A percentile compares a stretch with the other conserved stretches of the same genome.
Conservation (phyloP, 2,797 vertebrate species). For the Phrynocephalus vlangalii region DNA sequence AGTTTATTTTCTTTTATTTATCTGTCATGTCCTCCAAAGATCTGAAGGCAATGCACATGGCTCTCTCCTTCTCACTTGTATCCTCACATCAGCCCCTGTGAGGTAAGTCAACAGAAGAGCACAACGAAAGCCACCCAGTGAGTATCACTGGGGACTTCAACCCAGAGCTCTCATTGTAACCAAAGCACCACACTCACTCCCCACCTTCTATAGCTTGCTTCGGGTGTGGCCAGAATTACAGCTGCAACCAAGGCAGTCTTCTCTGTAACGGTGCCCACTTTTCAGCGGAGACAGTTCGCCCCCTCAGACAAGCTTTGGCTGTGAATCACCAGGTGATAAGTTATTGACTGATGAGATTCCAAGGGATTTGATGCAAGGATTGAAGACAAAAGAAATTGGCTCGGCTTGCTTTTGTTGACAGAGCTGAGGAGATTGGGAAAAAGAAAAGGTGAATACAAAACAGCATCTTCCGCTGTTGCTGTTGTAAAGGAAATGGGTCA, state of each 20-base stretch:
- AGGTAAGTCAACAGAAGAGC: no score
- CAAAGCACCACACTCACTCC: neutral
- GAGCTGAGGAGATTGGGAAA: slow-evolving; percentile 13
- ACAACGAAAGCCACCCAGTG: no score
- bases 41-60: no score
- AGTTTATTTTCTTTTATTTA: neutral
- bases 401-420: slow-evolving; percentile 5
- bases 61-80: no score
- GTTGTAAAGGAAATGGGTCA: neutral
- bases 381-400: slow-evolving; percentile 17
- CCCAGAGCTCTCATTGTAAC: neutral
- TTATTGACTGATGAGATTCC: neutral
- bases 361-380: neutral
- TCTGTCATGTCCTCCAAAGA: neutral
- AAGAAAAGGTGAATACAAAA: slow-evolving; percentile 29
- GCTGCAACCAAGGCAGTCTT: neutral
- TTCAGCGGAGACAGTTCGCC: neutral
- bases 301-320: neutral
- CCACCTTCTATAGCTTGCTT: neutral
- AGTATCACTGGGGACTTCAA: no score
- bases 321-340: slow-evolving; percentile 3
- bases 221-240: neutral
- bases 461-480: neutral
- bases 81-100: no score
- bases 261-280: neutral